phyloP scores from a whole-genome alignment of 2,888 invertebrate genomes.

The Leptinotarsa tumamoca region DNA sequence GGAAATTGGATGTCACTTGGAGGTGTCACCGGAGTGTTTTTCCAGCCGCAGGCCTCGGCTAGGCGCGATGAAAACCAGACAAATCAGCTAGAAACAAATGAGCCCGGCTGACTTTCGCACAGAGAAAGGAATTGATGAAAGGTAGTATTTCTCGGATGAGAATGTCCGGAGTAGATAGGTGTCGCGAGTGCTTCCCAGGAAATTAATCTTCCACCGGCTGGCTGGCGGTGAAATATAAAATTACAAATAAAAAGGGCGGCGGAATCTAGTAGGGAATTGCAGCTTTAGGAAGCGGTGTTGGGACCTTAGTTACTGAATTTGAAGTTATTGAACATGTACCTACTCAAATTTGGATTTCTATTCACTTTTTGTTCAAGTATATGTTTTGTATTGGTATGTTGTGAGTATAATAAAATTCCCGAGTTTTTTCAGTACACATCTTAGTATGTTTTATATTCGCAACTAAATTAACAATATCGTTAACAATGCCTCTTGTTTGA shows the following conservation, averaged over 20 bases:
- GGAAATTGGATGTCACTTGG: slow-evolving; percentile 69
- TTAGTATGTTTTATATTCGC: no score
- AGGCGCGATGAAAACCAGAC: slow-evolving; percentile 61
- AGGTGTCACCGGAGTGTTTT: slow-evolving; percentile 67
- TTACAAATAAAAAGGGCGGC: slow-evolving; percentile 31
- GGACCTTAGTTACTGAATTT: no score
- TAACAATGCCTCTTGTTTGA: no score
- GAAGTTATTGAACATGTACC: no score
- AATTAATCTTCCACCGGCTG: slow-evolving; percentile 48
- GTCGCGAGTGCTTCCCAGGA: slow-evolving; percentile 42
- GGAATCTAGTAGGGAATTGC: no score
- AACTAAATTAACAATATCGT: no score
- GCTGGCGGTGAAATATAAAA: slow-evolving; percentile 40
- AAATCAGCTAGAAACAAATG: slow-evolving; percentile 66
- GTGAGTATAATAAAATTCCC: no score
- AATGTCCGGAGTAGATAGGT: slow-evolving; percentile 34
- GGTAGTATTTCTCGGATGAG: slow-evolving; percentile 41
- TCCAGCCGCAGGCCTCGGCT: slow-evolving; percentile 60
- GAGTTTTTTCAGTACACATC: no score
- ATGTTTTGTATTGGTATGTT: no score
- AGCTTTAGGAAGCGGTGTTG: no score
- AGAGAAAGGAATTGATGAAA: slow-evolving; percentile 56
- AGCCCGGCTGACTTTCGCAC: slow-evolving; percentile 51
- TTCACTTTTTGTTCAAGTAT: no score
- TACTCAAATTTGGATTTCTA: no score